Evolutionary conservation across 1,140 invertebrate species (phyloP).

Genomic region (Drosophila nasuta): DNA sequence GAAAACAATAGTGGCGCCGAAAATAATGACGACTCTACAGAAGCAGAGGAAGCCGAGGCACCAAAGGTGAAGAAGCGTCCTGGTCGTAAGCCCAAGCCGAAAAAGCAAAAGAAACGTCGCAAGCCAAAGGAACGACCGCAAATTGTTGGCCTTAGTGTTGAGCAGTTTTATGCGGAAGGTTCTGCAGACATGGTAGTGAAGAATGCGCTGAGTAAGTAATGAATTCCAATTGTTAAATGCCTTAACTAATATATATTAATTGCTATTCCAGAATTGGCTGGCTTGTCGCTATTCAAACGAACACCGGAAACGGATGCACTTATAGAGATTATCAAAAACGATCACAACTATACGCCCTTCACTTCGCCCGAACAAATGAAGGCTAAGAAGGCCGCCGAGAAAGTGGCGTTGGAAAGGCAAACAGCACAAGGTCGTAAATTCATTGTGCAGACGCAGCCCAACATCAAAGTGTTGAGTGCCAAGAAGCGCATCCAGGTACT

Average conservation of each 20-base stretch:
- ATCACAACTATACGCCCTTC: constrained; percentile 89
- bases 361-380: constrained; percentile 86
- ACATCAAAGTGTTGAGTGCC: constrained; percentile 55
- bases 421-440: constrained; percentile 57
- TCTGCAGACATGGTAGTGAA: constrained; percentile 77
- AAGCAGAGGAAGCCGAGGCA: constrained; percentile 65
- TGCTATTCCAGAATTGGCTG: constrained; percentile 77
- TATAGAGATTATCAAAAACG: constrained; percentile 86
- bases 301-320: constrained; percentile 72
- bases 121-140: constrained; percentile 76
- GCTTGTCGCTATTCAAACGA: constrained; percentile 64
- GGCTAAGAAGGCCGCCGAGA: constrained; percentile 69
- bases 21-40: constrained; percentile 65
- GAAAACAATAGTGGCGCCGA: constrained; percentile 59
- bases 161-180: constrained; percentile 77
- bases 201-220: constrained; percentile 76
- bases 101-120: constrained; percentile 62
- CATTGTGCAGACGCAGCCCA: constrained; percentile 58
- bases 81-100: constrained; percentile 68
- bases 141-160: constrained; percentile 74
- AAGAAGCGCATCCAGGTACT: constrained; percentile 53
- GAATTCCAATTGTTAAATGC: neutral
- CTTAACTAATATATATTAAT: constrained; percentile 4
- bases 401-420: constrained; percentile 56
- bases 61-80: constrained; percentile 59